Evolutionary conservation across 2,888 invertebrate species (phyloP), one percentile per base, ranked within the genome.

Genomic region (Scaptomyza reducta): DNA sequence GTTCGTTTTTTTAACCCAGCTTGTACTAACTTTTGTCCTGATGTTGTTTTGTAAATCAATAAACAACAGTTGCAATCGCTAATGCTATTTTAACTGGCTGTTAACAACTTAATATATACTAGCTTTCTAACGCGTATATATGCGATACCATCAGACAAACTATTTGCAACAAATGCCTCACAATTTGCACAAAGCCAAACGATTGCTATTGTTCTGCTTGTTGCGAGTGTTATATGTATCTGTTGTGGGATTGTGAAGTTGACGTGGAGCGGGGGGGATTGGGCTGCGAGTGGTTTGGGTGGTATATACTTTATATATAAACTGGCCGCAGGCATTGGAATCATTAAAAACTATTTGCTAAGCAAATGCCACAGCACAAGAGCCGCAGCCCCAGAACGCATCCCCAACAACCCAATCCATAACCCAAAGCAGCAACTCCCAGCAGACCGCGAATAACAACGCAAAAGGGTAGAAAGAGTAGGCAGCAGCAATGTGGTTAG

Each of bases 321-420:
- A 50, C 70, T 73, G 73, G 64, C 80, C 70, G 45, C 79, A 73
- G 61, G 79, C 83, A 70, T 74, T 85, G 82, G 62, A 87, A 81
- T 87, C 87, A 87, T 87, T 82, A 87, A 69, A 81, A 82, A 82
- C 81, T 82, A 87, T 82, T 84, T 87, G 75, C 73, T 72, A 65
- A 81, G 65, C 81, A 72, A 81, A 87, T 86, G 75, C 87, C 87
- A 66, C 63, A 86, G 65, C 66, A 72, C 46, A 76, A 79, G 75
- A 65, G 63, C 76, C 79, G 53, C 61, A 59, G 14, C 14, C 38
- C 13, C 53, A 22, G 60, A 38, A 14, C 35, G n/a, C 14, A 14
- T 38, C 16, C 16, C 40, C 40, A 38, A 7, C n/a, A n/a, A n/a
- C 35, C 35, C n/a, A 35, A 13, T n/a, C 33, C 2, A n/a, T n/a